Base-by-base conservation (phyloP, 2,888 invertebrate species). In the Scaptomyza flava region DNA sequence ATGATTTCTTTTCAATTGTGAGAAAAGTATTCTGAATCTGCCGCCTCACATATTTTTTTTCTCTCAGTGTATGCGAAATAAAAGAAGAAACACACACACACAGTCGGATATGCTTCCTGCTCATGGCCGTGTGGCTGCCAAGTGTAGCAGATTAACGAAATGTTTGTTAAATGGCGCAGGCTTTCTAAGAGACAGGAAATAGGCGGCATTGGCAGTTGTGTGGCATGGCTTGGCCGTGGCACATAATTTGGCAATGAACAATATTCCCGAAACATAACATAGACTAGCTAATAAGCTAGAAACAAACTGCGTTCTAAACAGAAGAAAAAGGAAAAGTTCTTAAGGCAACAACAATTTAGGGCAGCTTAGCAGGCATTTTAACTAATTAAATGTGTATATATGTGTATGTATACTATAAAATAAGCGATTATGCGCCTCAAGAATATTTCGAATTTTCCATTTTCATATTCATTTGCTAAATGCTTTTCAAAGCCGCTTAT, bases 141-240 rank as follows among this genome's bases (percentile, higher is more conserved):
- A 83, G 82, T 82, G 82, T 87, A 79, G 79, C 85, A 87, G 83
- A 82, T 84, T 84, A 84, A 82, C 82, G 76, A 72, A 84, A 83
- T 83, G 81, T 84, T 87, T 84, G 82, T 84, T 83, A 83, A 83
- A 83, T 87, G 87, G 87, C 67, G 68, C 81, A 73, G 59, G 76
- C 65, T 52, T 60, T 41, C 4, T 41, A 51, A 67, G 27, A 31
- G 48, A 30, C 34, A 38, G 34, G 50, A 11, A 20, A 20, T 23
- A 36, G 17, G 20, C 23, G 60, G 11, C 6, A 20, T 34, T 12
- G 14, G 3, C 7, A 45, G 47, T 14, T 14, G 1, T 30, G n/a
- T 7, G 12, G 9, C 7, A 46, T 41, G 34, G 9, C 7, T 45
- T 41, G 34, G 52, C 47, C 46, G 43, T 56, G 75, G 36, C 73